Conservation (phyloP, 2,888 invertebrate species). For the Hydrotaea cyrtoneurina region DNA sequence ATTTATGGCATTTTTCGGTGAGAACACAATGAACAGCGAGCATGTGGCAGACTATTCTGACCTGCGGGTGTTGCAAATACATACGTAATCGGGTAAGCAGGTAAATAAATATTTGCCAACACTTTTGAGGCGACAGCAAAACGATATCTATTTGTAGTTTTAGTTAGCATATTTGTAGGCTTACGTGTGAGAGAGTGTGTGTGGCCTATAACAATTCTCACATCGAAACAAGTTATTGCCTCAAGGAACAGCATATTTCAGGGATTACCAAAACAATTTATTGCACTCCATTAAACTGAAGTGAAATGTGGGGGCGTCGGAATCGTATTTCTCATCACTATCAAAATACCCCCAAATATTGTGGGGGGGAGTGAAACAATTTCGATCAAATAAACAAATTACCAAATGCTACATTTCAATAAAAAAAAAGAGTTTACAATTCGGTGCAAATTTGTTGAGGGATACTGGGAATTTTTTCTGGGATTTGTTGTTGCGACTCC, state of each 20-base stretch:
- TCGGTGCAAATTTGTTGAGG: too few relatives aligned
- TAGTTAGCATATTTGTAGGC: not conserved
- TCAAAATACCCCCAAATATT: too few relatives aligned
- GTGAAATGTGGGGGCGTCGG: too few relatives aligned
- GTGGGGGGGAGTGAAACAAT: too few relatives aligned
- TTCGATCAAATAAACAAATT: too few relatives aligned
- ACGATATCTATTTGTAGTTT: not conserved
- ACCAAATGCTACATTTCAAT: too few relatives aligned
- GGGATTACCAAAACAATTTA: slow-evolving; percentile 15
- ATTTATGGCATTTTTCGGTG: slow-evolving; percentile 29
- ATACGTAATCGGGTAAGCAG: not conserved
- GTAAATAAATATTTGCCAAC: slow-evolving; percentile 19
- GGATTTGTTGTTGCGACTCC: too few relatives aligned
- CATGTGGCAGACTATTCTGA: not conserved
- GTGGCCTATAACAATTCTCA: not conserved
- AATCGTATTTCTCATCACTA: too few relatives aligned
- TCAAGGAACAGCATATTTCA: not conserved
- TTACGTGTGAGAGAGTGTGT: not conserved
- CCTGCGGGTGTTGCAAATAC: not conserved
- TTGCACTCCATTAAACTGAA: not conserved
- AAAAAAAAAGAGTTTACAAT: too few relatives aligned
- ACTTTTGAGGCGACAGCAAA: not conserved
- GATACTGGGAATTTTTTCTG: too few relatives aligned
- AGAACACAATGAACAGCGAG: not conserved
- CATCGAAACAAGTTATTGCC: slow-evolving; percentile 18